These are phyloP conservation scores for Trichechus manatus DNA, from an alignment of 2,113 vertebrate species.

Conservation along the genomic window DNA sequence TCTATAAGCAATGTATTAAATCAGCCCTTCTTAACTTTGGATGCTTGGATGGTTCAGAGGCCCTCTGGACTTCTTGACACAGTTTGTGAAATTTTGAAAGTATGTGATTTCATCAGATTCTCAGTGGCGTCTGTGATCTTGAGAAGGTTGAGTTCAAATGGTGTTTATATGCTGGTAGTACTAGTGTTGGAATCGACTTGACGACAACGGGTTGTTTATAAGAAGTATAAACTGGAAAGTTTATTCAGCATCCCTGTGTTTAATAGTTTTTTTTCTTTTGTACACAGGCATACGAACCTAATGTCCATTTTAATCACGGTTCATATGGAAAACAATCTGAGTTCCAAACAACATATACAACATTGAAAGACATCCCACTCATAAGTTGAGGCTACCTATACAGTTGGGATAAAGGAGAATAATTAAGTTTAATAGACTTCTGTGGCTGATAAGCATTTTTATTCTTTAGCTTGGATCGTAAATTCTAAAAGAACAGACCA, in stretches of 20 bases:
- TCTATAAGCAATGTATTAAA: neutral
- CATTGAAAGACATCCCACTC: slow-evolving; percentile 26
- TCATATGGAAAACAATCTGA: neutral
- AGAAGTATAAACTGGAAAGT: neutral
- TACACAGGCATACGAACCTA: neutral
- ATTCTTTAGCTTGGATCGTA: slow-evolving; percentile 31
- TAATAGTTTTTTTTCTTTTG: neutral
- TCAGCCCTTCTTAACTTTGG: neutral
- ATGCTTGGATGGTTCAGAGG: neutral
- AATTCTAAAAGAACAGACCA: neutral
- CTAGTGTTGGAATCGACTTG: neutral
- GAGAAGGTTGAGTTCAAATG: neutral
- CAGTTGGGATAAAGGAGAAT: neutral
- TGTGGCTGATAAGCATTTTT: slow-evolving; percentile 11
- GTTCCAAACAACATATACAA: slow-evolving; percentile 2
- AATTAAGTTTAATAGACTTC: slow-evolving; percentile 25
- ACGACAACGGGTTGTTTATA: neutral
- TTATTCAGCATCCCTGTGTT: slow-evolving; percentile 12
- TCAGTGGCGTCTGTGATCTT: neutral
- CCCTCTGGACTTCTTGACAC: neutral
- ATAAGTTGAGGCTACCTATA: neutral
- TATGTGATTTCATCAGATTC: neutral
- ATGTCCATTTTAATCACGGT: slow-evolving; percentile 32
- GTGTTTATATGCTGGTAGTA: neutral
- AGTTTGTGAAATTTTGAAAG: slow-evolving; percentile 28